phyloP scores from a whole-genome alignment of 2,113 vertebrate species.

The Gobiocypris rarus region DNA sequence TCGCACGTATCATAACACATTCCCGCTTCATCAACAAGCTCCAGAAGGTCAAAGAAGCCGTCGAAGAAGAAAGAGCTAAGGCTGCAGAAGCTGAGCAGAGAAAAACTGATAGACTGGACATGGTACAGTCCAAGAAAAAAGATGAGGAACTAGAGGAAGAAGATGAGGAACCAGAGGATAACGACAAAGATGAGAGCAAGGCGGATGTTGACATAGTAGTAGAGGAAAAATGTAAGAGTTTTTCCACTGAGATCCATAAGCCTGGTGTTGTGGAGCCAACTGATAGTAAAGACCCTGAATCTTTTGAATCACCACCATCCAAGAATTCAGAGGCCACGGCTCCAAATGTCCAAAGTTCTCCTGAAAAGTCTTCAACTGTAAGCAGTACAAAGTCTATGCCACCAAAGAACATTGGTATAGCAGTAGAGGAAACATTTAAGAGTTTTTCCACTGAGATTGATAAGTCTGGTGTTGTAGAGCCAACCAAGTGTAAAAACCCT shows the following conservation, averaged over 20 bases:
- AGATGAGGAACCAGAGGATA: not conserved
- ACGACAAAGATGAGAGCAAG: not conserved
- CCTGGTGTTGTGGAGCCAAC: not conserved
- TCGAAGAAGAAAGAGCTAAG: conserved; percentile 39
- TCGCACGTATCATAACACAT: conserved; percentile 85
- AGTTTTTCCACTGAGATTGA: not conserved
- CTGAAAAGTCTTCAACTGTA: conserved; percentile 5
- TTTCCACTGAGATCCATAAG: not conserved
- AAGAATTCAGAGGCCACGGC: not conserved
- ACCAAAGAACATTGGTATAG: not conserved
- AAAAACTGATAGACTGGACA: not conserved
- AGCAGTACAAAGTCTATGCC: conserved; percentile 5
- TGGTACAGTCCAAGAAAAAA: not conserved
- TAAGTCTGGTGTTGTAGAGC: not conserved
- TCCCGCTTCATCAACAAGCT: conserved; percentile 51
- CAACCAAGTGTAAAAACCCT: not conserved
- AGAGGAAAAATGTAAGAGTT: not conserved
- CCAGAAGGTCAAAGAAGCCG: conserved; percentile 27
- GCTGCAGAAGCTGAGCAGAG: conserved; percentile 1
- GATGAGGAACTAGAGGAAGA: not conserved
- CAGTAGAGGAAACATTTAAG: not conserved
- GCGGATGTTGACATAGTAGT: not conserved
- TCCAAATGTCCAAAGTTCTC: not conserved
- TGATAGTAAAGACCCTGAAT: not conserved
- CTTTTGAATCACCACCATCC: not conserved